phyloP scores from a whole-genome alignment of 2,113 vertebrate genomes.

The Ursus arctos region DNA sequence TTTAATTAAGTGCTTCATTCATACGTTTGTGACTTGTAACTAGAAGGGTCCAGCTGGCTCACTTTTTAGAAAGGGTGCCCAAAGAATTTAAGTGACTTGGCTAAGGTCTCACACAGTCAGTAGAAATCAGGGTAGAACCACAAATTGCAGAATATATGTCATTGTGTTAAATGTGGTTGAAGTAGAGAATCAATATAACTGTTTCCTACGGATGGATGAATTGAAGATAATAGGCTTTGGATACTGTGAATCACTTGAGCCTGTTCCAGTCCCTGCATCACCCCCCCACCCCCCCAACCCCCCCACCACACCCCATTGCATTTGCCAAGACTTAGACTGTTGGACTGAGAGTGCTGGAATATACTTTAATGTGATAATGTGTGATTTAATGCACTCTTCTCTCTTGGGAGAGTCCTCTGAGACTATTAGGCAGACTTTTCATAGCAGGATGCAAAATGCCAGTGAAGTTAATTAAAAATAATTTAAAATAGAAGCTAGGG shows the following conservation, averaged over 20 bases:
- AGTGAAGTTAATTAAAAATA: slow-evolving; percentile 84
- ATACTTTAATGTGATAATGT: slow-evolving; percentile 84
- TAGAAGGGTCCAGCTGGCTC: not conserved
- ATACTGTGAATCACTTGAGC: slow-evolving; percentile 55
- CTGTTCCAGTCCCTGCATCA: not conserved
- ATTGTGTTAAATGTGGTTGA: slow-evolving; percentile 50
- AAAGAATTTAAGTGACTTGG: slow-evolving; percentile 32
- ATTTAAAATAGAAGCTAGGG: slow-evolving; percentile 75
- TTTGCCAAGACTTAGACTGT: slow-evolving; percentile 68
- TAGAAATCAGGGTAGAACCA: slow-evolving; percentile 18
- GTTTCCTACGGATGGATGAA: not conserved
- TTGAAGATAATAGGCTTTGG: slow-evolving; percentile 61
- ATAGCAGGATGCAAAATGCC: slow-evolving; percentile 84
- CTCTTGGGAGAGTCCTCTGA: slow-evolving; percentile 73
- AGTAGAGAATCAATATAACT: slow-evolving; percentile 47
- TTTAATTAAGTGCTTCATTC: slow-evolving; percentile 13
- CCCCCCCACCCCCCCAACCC: too few species aligned
- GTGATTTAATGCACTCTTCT: slow-evolving; percentile 82
- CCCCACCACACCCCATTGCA: not conserved
- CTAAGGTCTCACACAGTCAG: slow-evolving; percentile 11
- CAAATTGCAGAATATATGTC: slow-evolving; percentile 22
- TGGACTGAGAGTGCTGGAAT: slow-evolving; percentile 74
- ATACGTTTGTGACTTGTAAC: not conserved
- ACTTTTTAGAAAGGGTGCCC: not conserved
- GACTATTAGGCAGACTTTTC: slow-evolving; percentile 81